Base-by-base conservation (phyloP, 2,888 invertebrate genomes). In the Gnatocerus cornutus region DNA sequence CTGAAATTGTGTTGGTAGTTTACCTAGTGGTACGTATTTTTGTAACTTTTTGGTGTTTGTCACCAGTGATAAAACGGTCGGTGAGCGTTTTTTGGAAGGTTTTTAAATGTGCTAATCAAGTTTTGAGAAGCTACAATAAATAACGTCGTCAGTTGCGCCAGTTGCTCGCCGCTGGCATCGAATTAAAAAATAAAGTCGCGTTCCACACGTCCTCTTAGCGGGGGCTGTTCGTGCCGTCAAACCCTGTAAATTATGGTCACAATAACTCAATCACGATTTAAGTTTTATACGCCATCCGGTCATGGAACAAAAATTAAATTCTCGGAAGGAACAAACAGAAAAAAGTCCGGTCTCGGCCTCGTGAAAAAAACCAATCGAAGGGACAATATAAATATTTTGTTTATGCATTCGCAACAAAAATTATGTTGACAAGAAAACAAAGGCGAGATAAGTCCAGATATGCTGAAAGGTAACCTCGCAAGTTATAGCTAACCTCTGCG, bases 351-450 rank as follows among this genome's bases (percentile, higher is more conserved):
- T 72, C 68, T 73, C 67, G 77, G 74, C 81, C 75, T 78, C 77
- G 80, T 77, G 80, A 82, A 84, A 83, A 82, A 82, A 82, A 79
- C 79, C 81, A 82, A 83, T 82, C 84, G 82, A 78, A 82, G 82
- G 84, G 84, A 85, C 85, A 84, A 84, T 85, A 85, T 85, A 85
- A 85, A 85, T 85, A 85, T 85, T 85, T 85, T 84, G 84, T 85
- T 85, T 85, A 85, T 85, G 85, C 84, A 85, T 85, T 84, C 84
- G 80, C 83, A 81, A 81, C 84, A 84, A 85, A 85, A 85, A 85
- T 85, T 85, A 85, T 85, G 85, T 85, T 85, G 85, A 85, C 85
- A 85, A 84, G 84, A 81, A 84, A 85, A 85, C 85, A 85, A 85
- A 85, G 84, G 84, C 83, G 84, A 84, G 84, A 84, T 84, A 84